These are phyloP conservation scores for Aix galericulata DNA, from an alignment of 2,113 vertebrate genomes.

Conservation along the genomic window DNA sequence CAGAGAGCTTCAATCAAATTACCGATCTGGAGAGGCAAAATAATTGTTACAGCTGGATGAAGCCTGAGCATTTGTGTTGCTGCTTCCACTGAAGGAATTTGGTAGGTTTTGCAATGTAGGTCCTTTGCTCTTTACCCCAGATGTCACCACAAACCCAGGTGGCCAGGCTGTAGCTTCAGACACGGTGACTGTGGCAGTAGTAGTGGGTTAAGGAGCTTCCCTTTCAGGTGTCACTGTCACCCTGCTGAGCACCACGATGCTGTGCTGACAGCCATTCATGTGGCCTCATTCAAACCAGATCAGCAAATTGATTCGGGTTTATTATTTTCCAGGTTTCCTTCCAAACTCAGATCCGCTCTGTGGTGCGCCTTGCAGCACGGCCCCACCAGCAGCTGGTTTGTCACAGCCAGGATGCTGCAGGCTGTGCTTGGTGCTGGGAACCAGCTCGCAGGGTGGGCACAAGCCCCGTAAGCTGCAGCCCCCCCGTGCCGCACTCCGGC, in stretches of 20 bases:
- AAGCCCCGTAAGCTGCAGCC: neutral
- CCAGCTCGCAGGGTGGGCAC: neutral
- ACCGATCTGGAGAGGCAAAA: neutral
- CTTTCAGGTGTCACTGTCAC: neutral
- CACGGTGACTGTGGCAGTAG: neutral
- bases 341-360: neutral
- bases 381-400: neutral
- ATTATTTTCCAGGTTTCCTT: neutral
- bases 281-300: neutral
- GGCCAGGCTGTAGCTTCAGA: neutral
- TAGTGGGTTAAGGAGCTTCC: neutral
- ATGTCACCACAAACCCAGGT: neutral
- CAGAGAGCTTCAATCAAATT: neutral
- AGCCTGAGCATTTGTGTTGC: neutral
- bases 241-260: neutral
- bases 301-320: neutral
- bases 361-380: rapidly evolving
- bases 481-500: neutral
- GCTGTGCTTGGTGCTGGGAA: slow-evolving; percentile 15
- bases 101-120: neutral
- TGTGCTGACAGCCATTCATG: rapidly evolving
- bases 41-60: neutral
- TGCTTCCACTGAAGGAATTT: neutral
- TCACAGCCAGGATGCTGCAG: neutral
- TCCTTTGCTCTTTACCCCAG: neutral